phyloP scores from a whole-genome alignment of 2,113 vertebrate genomes.

The Boleophthalmus pectinirostris region DNA sequence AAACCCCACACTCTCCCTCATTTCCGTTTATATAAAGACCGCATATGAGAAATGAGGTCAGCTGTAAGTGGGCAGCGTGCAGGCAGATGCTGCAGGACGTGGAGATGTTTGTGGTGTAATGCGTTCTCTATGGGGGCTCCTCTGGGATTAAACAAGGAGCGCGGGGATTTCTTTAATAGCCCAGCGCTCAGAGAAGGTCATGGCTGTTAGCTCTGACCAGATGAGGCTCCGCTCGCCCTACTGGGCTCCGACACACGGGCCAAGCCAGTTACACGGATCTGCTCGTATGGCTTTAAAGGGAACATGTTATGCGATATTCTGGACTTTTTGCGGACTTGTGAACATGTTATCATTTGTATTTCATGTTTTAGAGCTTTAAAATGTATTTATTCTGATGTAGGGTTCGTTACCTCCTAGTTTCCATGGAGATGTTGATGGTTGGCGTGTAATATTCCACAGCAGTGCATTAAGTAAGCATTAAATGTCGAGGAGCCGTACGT shows the following conservation, averaged over 20 bases:
- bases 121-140: constrained; percentile 40
- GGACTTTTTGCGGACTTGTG: too few relatives aligned
- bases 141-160: constrained; percentile 33
- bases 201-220: constrained; percentile 61
- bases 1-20: neutral
- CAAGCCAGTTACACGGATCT: neutral
- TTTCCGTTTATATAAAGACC: neutral
- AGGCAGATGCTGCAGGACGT: constrained; percentile 44
- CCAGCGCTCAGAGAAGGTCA: constrained; percentile 38
- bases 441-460: too few relatives aligned
- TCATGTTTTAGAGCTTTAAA: too few relatives aligned
- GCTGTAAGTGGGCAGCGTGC: constrained; percentile 48
- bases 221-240: constrained; percentile 47
- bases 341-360: too few relatives aligned
- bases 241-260: constrained; percentile 10
- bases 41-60: constrained; percentile 66
- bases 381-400: too few relatives aligned
- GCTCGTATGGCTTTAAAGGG: neutral
- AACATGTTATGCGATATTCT: neutral
- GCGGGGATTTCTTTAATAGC: constrained; percentile 38
- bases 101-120: constrained; percentile 65
- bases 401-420: too few relatives aligned
- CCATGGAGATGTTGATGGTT: too few relatives aligned
- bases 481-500: too few relatives aligned
- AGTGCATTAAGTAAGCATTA: too few relatives aligned